These are phyloP conservation scores for Cydia amplana DNA, from an alignment of 1,140 invertebrate genomes.

Conservation along the genomic window DNA sequence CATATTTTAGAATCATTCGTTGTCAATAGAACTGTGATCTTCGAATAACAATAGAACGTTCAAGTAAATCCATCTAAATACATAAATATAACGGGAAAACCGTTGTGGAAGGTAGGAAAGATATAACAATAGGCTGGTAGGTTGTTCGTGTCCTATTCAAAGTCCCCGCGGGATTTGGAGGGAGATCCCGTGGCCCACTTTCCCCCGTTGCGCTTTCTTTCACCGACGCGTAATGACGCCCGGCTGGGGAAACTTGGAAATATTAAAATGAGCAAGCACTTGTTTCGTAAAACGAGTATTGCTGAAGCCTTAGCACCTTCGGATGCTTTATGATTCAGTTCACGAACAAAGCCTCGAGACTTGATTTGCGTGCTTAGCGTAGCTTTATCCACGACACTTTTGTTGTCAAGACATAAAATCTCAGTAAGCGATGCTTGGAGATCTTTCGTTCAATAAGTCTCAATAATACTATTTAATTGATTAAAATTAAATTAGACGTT, in stretches of 20 bases:
- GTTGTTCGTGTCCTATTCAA: conserved; percentile 14
- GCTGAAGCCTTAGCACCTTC: conserved; percentile 63
- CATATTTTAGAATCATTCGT: conserved; percentile 8
- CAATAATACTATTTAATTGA: not conserved
- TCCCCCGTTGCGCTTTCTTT: conserved; percentile 50
- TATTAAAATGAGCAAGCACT: conserved; percentile 74
- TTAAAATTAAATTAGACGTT: not conserved
- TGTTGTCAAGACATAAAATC: not conserved
- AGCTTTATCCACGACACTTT: conserved; percentile 41
- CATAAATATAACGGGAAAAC: conserved; percentile 50
- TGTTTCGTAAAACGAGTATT: conserved; percentile 68
- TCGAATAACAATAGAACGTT: conserved; percentile 40
- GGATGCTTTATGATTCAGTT: conserved; percentile 43
- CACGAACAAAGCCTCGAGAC: conserved; percentile 31
- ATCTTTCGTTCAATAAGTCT: not conserved
- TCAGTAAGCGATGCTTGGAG: not conserved
- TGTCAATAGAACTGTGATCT: conserved; percentile 35
- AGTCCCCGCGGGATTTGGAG: conserved; percentile 53
- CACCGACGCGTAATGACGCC: conserved; percentile 64
- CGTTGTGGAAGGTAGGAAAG: conserved; percentile 50
- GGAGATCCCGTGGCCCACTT: conserved; percentile 58
- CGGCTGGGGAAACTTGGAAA: conserved; percentile 61
- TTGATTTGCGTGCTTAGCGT: conserved; percentile 34
- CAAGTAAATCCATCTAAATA: conserved; percentile 45
- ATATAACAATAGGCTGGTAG: conserved; percentile 63